These are phyloP conservation scores for Arctocebus calabarensis DNA, from an alignment of 2,797 vertebrate genomes.

Conservation along the genomic window DNA sequence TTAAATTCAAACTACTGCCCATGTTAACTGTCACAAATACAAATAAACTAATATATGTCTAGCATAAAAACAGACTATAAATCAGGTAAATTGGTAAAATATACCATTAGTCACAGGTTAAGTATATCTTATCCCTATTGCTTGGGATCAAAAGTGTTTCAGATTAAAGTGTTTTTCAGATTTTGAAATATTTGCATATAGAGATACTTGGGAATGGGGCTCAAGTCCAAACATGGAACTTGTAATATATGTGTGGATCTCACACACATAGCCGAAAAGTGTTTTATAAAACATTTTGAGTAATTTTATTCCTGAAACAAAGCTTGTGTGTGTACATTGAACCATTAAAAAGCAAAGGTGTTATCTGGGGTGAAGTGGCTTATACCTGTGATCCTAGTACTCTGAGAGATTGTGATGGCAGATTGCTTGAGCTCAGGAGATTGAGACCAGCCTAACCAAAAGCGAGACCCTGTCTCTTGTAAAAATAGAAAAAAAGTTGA, in stretches of 20 bases:
- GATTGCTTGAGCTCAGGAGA: too few relatives aligned
- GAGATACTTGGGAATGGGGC: neutral
- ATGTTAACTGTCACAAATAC: neutral
- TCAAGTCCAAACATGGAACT: neutral
- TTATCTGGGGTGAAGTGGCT: too few relatives aligned
- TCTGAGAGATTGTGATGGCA: too few relatives aligned
- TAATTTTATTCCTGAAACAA: neutral
- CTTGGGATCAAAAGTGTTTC: neutral
- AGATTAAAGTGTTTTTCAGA: neutral
- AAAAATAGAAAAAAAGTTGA: too few relatives aligned
- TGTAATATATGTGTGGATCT: neutral
- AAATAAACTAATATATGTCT: neutral
- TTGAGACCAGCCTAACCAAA: too few relatives aligned
- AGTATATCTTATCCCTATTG: neutral
- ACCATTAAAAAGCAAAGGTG: neutral
- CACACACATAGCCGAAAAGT: neutral
- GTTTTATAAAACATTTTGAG: neutral
- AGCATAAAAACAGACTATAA: neutral
- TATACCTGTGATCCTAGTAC: too few relatives aligned
- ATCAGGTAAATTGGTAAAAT: neutral
- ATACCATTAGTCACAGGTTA: neutral
- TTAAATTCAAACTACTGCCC: constrained; percentile 10
- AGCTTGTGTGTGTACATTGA: neutral
- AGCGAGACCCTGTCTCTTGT: too few relatives aligned
- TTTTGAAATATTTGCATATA: neutral